Evolutionary conservation across 2,797 vertebrate genomes (phyloP), one percentile per base, ranked within the genome.

Genomic region (Propithecus deckenii): DNA sequence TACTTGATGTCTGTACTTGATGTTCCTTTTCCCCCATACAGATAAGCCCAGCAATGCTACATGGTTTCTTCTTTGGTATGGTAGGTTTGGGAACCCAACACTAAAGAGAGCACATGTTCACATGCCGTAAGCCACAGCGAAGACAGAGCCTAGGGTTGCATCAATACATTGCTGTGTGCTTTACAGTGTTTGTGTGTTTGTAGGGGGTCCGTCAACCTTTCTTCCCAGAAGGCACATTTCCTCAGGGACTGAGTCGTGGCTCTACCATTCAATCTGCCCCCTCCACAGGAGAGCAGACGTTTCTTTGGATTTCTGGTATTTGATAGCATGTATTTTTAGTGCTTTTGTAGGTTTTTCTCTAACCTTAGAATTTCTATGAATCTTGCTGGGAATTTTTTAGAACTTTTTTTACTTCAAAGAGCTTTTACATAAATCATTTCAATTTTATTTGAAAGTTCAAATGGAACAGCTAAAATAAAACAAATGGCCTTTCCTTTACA

Each of bases 361-460:
- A 81, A 75, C 59, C 35, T 85, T 88, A 52, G 23, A 85, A 79
- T 88, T 80, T 75, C 41, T 89, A 92, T 28, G 7, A 85, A n/a
- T 67, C 17, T 72, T 63, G 14, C 41, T 65, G 38, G 17, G 30
- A 76, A 30, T 43, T 79, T 65, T 25, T 41, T 80, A 86, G 67
- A 93, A 86, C 41, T 43, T 7, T 52, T 80, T 78, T 13, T 88
- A 69, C 35, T 76, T 61, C 46, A 67, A 80, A 86, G 59, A 32
- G 12, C 9, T 89, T 93, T 86, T 81, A 89, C 43, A 71, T 72
- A 76, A 75, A 83, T 78, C 30, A 52, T 84, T 91, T 86, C 14
- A 83, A 83, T 83, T 85, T 96, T 83, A 83, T 65, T 86, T 72
- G n/a, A 63, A 97, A 90, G 22, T 78, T 59, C 35, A 91, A 96